phyloP scores from a whole-genome alignment of 2,797 vertebrate genomes.

The Hypotaenidia philippensis region DNA sequence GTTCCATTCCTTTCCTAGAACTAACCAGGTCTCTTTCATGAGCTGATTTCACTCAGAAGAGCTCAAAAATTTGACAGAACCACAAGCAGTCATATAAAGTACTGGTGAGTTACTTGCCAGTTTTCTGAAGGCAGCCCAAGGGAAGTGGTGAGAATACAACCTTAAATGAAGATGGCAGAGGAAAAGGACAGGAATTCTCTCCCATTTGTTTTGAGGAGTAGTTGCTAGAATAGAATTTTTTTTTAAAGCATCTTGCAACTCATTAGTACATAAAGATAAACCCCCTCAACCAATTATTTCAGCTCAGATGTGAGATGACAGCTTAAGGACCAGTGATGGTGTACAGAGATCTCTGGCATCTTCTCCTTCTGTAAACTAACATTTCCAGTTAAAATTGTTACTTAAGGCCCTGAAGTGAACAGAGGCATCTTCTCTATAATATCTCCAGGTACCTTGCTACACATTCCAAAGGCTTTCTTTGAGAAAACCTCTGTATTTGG shows the following conservation, averaged over 20 bases:
- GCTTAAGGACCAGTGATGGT: background rate
- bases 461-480: background rate
- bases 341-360: accelerated
- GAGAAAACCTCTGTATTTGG: background rate
- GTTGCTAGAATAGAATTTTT: background rate
- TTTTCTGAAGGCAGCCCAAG: background rate
- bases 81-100: too few relatives aligned
- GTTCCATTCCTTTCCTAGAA: background rate
- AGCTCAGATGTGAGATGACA: background rate
- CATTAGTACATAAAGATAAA: background rate
- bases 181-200: background rate
- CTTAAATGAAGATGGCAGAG: background rate
- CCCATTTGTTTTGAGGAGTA: accelerated
- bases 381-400: accelerated
- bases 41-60: background rate
- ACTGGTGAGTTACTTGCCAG: background rate
- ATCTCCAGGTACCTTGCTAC: background rate
- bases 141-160: background rate
- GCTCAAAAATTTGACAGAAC: background rate
- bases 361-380: background rate
- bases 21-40: background rate
- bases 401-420: background rate
- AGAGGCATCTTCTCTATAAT: background rate
- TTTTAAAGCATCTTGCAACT: background rate
- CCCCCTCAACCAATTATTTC: background rate